A percentile compares a stretch with the other conserved stretches of the same genome.
phyloP scores from a whole-genome alignment of 30 jellyfish, hydroid and myxozoan species.

The Turritopsis dohrnii region DNA sequence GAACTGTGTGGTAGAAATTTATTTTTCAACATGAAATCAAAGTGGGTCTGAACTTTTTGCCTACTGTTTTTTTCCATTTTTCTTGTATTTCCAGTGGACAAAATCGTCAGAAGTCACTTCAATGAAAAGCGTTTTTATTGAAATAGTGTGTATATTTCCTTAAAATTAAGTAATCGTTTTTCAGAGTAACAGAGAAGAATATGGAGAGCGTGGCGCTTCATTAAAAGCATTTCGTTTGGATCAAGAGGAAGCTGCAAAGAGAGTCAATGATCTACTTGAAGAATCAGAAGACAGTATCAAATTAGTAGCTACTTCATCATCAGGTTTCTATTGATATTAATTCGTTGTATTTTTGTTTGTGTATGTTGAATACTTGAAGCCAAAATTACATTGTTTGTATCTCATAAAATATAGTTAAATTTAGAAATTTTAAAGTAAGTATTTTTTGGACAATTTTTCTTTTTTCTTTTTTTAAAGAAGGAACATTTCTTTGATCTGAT shows the following conservation, averaged over 20 bases:
- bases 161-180: too few species aligned
- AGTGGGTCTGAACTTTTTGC: neutral
- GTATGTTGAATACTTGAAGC: neutral
- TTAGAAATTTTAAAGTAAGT: too few species aligned
- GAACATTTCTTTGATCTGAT: too few species aligned
- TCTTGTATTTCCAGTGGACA: neutral
- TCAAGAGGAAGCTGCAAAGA: conserved; percentile 48
- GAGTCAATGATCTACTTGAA: conserved; percentile 44
- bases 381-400: too few species aligned
- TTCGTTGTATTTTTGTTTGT: neutral
- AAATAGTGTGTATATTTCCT: too few species aligned
- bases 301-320: too few species aligned
- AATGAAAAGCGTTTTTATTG: neutral
- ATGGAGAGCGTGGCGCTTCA: conserved; percentile 60
- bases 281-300: conserved; percentile 27
- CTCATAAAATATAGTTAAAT: too few species aligned
- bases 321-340: neutral
- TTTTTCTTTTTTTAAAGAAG: too few species aligned
- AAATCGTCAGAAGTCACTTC: neutral
- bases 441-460: too few species aligned
- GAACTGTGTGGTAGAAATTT: too few species aligned
- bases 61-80: neutral
- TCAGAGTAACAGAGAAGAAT: conserved; percentile 63
- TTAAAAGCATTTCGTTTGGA: conserved; percentile 57
- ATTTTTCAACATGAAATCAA: neutral